These are phyloP conservation scores for Leucoma salicis DNA, from an alignment of 2,888 invertebrate species.

Conservation along the genomic window DNA sequence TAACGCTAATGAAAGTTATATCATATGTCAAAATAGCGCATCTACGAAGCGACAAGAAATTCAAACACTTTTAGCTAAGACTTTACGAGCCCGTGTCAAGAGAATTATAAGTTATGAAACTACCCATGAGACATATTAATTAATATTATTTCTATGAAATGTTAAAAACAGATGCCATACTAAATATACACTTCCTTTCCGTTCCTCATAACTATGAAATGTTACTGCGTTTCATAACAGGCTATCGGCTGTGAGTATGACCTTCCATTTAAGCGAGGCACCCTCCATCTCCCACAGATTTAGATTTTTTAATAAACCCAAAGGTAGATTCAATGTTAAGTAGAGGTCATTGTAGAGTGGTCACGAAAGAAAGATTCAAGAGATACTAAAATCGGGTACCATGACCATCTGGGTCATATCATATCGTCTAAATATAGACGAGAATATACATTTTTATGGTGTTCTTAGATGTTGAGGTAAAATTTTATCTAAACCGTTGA, in stretches of 20 bases:
- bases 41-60: conserved; percentile 39
- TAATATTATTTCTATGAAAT: conserved; percentile 74
- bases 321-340: conserved; percentile 49
- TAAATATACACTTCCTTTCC: conserved; percentile 81
- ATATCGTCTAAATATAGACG: conserved; percentile 73
- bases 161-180: conserved; percentile 73
- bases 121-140: conserved; percentile 69
- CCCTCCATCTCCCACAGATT: conserved; percentile 41
- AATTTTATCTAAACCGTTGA: conserved; percentile 33
- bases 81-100: conserved; percentile 53
- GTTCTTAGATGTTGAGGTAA: conserved; percentile 54
- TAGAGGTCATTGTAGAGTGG: conserved; percentile 56
- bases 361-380: conserved; percentile 66
- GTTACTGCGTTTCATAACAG: conserved; percentile 72
- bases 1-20: conserved; percentile 40
- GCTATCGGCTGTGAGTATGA: conserved; percentile 68
- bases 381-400: conserved; percentile 76
- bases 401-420: conserved; percentile 78
- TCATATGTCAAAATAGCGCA: conserved; percentile 39
- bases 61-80: conserved; percentile 42
- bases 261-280: conserved; percentile 54
- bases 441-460: conserved; percentile 68
- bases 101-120: conserved; percentile 65
- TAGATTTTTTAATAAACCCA: conserved; percentile 42
- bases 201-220: conserved; percentile 77